Base-by-base conservation (phyloP, 2,888 invertebrate species). In the Aphidius colemani region DNA sequence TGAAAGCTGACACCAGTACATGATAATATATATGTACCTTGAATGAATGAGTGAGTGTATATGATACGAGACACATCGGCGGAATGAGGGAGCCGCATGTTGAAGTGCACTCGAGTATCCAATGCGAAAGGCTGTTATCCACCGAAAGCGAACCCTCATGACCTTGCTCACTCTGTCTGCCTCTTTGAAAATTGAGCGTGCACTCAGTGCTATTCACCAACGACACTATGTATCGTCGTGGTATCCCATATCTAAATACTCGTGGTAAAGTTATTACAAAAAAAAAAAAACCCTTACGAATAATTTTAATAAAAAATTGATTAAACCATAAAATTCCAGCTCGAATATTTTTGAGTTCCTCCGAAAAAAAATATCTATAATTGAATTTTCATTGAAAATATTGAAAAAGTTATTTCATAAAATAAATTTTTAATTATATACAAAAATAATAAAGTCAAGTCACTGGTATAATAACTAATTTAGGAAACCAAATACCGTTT, bases 1-100 rank as follows among this genome's bases (percentile, higher is more conserved):
- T 66, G 68, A 70, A 69, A 67, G 68, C 67, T 61, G 68, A 70
- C 67, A 67, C 69, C 66, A 59, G 39, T 51, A 39, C 51, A 55
- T 46, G 18, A 62, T 65, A 59, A 56, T 13, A 53, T 10, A 44
- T 9, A 44, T 45, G 18, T 18, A 18, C 45, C 45, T 6, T 13
- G n/a, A 46, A 39, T 46, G n/a, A 45, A 46, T 18, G 30, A 13
- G 46, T 30, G 30, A 30, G 30, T 30, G 59, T 63, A 13, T 44
- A 53, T 59, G 59, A 56, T 53, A 46, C 49, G 48, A 53, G 59
- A 63, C 60, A 55, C 48, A 59, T 40, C 13, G 45, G 61, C 49
- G 59, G 45, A 50, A 61, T 58, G 66, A 45, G 56, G 49, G 63
- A 64, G 64, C 63, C 62, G 55, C 59, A 59, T 53, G 57, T 66